phyloP scores from a whole-genome alignment of 2,113 vertebrate species.

The Marcusenius ussheri region DNA sequence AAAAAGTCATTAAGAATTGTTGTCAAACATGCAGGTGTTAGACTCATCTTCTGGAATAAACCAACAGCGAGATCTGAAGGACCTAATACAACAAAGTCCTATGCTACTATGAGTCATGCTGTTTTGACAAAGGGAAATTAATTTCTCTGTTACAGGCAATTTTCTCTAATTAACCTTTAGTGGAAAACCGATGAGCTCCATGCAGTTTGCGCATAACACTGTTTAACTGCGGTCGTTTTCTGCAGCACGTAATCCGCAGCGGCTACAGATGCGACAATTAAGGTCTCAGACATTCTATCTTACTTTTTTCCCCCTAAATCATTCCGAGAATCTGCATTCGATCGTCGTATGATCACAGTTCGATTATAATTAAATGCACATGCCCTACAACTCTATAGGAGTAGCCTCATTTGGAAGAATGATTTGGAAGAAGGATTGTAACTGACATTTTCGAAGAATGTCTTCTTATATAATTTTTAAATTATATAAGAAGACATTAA shows the following conservation, averaged over 20 bases:
- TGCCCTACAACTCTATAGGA: background rate
- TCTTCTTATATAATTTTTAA: no score
- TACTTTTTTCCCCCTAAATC: background rate
- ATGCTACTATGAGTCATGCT: slow-evolving; percentile 12
- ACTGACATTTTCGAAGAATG: background rate
- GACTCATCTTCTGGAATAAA: background rate
- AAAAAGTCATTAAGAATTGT: slow-evolving; percentile 19
- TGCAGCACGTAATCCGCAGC: background rate
- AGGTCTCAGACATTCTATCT: background rate
- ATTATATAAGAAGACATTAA: no score
- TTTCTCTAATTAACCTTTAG: slow-evolving; percentile 21
- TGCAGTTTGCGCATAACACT: background rate
- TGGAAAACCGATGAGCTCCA: slow-evolving; percentile 7
- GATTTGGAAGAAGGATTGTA: no score
- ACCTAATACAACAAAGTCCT: background rate
- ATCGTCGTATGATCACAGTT: background rate
- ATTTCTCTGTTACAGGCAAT: slow-evolving; percentile 20
- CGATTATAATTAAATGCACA: background rate
- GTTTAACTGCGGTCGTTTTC: background rate
- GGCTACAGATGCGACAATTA: background rate
- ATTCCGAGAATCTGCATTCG: background rate
- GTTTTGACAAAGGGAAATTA: slow-evolving; percentile 18
- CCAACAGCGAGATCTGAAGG: background rate
- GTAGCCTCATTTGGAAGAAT: background rate
- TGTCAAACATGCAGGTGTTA: slow-evolving; percentile 18